A percentile compares a stretch with the other conserved stretches of the same genome.
Evolutionary conservation across 2,888 invertebrate species (phyloP).

Genomic region (Lycaena phlaeas): DNA sequence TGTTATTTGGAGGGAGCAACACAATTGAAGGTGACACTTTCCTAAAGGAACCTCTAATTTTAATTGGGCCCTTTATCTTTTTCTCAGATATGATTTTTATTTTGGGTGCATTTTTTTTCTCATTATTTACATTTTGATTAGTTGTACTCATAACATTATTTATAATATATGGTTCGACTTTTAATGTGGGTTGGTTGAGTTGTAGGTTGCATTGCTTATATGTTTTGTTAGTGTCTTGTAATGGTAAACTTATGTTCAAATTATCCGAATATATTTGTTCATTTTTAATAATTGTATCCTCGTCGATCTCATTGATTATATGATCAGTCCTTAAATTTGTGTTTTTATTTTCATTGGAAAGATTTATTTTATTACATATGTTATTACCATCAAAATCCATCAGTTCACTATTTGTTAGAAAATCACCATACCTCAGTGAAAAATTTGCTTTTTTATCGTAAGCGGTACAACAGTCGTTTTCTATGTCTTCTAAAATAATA

Average conservation of each 20-base stretch:
- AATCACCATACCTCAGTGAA: slow-evolving; percentile 53
- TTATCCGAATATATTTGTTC: background rate
- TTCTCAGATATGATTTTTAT: slow-evolving; percentile 50
- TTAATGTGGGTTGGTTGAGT: slow-evolving; percentile 16
- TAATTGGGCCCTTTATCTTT: slow-evolving; percentile 35
- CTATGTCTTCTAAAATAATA: slow-evolving; percentile 47
- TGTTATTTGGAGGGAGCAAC: slow-evolving; percentile 27
- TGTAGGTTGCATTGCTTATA: too few species aligned
- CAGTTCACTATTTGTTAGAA: slow-evolving; percentile 45
- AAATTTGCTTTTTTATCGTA: slow-evolving; percentile 46
- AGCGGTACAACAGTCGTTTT: slow-evolving; percentile 38
- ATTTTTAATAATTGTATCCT: background rate
- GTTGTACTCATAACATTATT: slow-evolving; percentile 11
- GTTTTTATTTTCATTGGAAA: slow-evolving; percentile 6
- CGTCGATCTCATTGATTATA: background rate
- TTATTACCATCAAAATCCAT: slow-evolving; percentile 24
- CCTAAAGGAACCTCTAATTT: slow-evolving; percentile 31
- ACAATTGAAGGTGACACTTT: slow-evolving; percentile 36
- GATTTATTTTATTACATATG: slow-evolving; percentile 19
- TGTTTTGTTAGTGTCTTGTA: slow-evolving; percentile 12
- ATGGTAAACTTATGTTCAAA: slow-evolving; percentile 7
- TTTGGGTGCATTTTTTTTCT: slow-evolving; percentile 24
- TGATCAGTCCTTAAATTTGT: slow-evolving; percentile 6
- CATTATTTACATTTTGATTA: slow-evolving; percentile 10
- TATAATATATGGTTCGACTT: slow-evolving; percentile 18